phyloP scores from a whole-genome alignment of 2,797 vertebrate genomes.

The Ptychadena robeensis region DNA sequence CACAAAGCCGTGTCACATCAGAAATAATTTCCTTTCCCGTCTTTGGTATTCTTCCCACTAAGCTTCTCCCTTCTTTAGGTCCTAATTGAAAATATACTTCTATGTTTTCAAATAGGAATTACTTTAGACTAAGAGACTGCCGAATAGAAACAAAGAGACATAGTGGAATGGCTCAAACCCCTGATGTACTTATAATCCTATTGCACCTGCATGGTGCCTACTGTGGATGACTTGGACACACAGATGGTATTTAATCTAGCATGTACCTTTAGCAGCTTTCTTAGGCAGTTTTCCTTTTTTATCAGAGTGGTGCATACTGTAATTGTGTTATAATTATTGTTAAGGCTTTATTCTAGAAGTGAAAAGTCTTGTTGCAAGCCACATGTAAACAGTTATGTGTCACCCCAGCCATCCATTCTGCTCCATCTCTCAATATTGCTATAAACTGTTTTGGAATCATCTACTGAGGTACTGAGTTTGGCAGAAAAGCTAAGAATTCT shows the following conservation, averaged over 20 bases:
- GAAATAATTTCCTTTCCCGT: slow-evolving; percentile 41
- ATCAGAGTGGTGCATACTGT: not conserved
- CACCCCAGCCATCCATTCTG: too few relatives aligned
- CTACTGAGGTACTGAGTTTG: too few relatives aligned
- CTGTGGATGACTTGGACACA: not conserved
- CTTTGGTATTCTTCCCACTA: slow-evolving; percentile 52
- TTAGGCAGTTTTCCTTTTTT: slow-evolving; percentile 1
- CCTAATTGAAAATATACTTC: slow-evolving; percentile 57
- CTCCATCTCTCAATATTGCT: too few relatives aligned
- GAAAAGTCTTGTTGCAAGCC: too few relatives aligned
- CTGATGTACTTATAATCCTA: slow-evolving; percentile 40
- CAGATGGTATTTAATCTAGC: slow-evolving; percentile 6
- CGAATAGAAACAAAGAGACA: slow-evolving; percentile 48
- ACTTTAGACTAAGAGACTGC: slow-evolving; percentile 32
- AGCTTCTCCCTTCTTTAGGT: slow-evolving; percentile 46
- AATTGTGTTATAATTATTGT: not conserved
- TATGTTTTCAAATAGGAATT: slow-evolving; percentile 42
- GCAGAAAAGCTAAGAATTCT: too few relatives aligned
- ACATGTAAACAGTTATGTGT: too few relatives aligned
- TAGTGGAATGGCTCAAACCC: slow-evolving; percentile 12
- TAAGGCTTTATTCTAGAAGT: too few relatives aligned
- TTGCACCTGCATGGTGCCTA: slow-evolving; percentile 45
- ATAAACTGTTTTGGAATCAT: too few relatives aligned
- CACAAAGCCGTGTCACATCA: slow-evolving; percentile 44
- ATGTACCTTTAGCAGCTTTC: not conserved